Conservation (phyloP, 1,140 invertebrate species). For the Belonocnema kinseyi region DNA sequence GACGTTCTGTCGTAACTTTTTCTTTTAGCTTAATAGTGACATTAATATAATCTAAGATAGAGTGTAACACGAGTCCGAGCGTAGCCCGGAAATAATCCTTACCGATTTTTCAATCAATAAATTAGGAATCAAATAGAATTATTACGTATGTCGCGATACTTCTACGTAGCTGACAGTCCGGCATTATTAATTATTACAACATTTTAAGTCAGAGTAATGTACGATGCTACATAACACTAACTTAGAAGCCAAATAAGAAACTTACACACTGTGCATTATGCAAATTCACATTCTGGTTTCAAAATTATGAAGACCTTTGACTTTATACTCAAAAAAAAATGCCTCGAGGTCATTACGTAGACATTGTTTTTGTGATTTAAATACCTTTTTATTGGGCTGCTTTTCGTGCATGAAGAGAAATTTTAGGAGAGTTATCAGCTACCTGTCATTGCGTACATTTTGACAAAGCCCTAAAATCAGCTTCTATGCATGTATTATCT, state of each 20-base stretch:
- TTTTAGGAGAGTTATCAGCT: background rate
- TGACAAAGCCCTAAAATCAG: constrained; percentile 56
- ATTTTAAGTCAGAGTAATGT: too few relatives aligned
- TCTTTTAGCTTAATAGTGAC: constrained; percentile 51
- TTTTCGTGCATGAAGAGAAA: background rate
- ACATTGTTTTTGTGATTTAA: background rate
- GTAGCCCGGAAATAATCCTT: constrained; percentile 58
- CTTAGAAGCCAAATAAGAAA: too few relatives aligned
- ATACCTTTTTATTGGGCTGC: background rate
- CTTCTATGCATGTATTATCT: constrained; percentile 53
- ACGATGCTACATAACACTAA: too few relatives aligned
- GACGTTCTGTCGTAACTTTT: constrained; percentile 56
- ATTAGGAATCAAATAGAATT: constrained; percentile 62
- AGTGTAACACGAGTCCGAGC: constrained; percentile 61
- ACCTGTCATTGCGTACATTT: constrained; percentile 41
- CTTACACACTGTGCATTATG: too few relatives aligned
- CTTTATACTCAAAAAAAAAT: too few relatives aligned
- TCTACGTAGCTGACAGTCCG: constrained; percentile 45
- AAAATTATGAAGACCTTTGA: too few relatives aligned
- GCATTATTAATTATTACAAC: background rate
- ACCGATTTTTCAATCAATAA: constrained; percentile 58
- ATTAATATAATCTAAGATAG: constrained; percentile 59
- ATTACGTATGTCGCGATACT: constrained; percentile 47
- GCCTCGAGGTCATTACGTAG: too few relatives aligned
- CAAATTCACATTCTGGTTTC: too few relatives aligned